Evolutionary conservation across 2,113 vertebrate species (phyloP), one percentile per base, ranked within the genome.

Genomic region (Oryzias javanicus): DNA sequence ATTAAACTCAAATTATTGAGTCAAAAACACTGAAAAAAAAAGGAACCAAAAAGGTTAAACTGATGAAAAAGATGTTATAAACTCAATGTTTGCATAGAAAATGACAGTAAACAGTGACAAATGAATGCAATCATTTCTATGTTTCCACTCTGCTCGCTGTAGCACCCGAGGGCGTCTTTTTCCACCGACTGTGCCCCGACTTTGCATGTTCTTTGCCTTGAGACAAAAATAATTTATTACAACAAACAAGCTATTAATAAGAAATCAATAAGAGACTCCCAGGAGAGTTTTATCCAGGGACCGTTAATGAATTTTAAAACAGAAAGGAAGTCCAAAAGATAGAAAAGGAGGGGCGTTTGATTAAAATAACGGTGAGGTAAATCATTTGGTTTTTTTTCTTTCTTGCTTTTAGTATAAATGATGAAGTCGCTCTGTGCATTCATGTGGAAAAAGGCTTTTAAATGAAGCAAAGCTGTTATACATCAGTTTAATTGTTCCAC

Each of bases 211-310:
- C 63, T 49, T 65, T 54, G 70, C 80, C 84, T 66, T 65, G 69
- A 83, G 78, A 71, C 55, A 80, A 83, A 85, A 75, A 85, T 79
- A 42, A 81, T 88, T 83, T 85, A 86, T 86, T 78, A 82, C 52
- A 71, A 82, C 86, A 86, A 90, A 90, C 86, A 90, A 81, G 72
- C 80, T 82, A 89, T 90, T 90, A 88, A 90, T 89, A 90, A 90
- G 65, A 84, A 88, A 88, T 87, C 86, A 80, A 85, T 88, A 72
- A 70, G 64, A 82, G 67, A 68, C 65, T 86, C 82, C 83, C 84
- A 78, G 86, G 82, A 75, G 80, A 84, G 82, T 81, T 90, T 82
- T 73, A 56, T 35, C 35, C 25, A 59, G 51, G 74, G 81, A 84
- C 70, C 13, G 60, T 67, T 87, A 85, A 90, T 86, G 76, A 78